phyloP scores from a whole-genome alignment of 2,113 vertebrate genomes.

The Camelus dromedarius region DNA sequence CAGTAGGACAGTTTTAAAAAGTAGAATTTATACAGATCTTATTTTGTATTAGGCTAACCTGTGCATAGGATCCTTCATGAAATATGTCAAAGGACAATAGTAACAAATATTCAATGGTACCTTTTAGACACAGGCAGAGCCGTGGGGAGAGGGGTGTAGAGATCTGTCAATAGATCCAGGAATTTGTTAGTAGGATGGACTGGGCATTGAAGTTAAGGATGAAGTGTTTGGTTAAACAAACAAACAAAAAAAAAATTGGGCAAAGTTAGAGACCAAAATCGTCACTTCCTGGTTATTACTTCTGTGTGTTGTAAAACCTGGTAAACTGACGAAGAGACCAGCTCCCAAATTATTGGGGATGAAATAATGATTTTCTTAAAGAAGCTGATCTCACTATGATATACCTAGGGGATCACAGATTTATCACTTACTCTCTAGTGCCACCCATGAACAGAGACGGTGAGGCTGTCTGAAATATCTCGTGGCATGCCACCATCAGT shows the following conservation, averaged over 20 bases:
- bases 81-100: constrained; percentile 6
- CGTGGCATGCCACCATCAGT: constrained; percentile 78
- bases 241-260: not conserved
- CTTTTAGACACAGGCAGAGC: not conserved
- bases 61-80: not conserved
- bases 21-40: not conserved
- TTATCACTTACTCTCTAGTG: constrained; percentile 55
- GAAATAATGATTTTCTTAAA: not conserved
- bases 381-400: not conserved
- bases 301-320: not conserved
- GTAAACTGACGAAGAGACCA: not conserved
- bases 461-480: constrained; percentile 75
- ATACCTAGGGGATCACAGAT: not conserved
- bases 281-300: not conserved
- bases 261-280: not conserved
- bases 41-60: not conserved
- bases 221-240: not conserved
- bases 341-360: not conserved
- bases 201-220: not conserved
- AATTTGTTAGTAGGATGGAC: not conserved
- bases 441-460: constrained; percentile 57
- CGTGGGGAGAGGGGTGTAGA: not conserved
- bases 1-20: not conserved
- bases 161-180: not conserved
- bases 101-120: not conserved